Conservation (phyloP, 2,888 invertebrate genomes). For the Heliconius cydno region DNA sequence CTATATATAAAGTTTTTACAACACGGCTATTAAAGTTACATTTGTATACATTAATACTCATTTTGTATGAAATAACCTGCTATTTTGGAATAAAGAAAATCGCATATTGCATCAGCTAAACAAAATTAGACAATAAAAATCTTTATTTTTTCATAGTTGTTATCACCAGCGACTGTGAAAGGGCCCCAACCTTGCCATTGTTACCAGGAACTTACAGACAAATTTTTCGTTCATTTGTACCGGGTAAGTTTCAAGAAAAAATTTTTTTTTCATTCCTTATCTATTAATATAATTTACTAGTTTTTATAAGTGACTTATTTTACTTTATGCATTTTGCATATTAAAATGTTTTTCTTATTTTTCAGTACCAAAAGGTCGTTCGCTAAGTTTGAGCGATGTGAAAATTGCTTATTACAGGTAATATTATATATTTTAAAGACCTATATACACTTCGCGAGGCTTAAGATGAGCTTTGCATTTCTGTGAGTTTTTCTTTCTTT, state of each 20-base stretch:
- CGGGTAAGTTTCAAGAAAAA: conserved; percentile 28
- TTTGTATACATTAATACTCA: too few relatives aligned
- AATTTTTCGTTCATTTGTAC: conserved; percentile 9
- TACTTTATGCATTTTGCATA: not conserved
- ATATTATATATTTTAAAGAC: not conserved
- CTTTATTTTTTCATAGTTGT: not conserved
- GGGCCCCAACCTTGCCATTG: not conserved
- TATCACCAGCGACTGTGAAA: conserved; percentile 1
- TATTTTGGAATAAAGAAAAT: too few relatives aligned
- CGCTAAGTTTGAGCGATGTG: conserved; percentile 19
- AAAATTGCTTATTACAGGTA: conserved; percentile 34
- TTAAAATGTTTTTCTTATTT: not conserved
- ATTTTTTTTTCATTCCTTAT: too few relatives aligned
- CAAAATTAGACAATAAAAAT: not conserved
- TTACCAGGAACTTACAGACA: conserved; percentile 21
- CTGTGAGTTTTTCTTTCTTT: too few relatives aligned
- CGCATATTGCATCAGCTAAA: not conserved
- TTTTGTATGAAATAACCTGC: too few relatives aligned
- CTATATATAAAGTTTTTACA: too few relatives aligned
- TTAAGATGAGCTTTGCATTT: too few relatives aligned
- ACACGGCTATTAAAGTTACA: too few relatives aligned
- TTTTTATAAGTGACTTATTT: too few relatives aligned
- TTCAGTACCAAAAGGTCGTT: conserved; percentile 37
- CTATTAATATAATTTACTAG: too few relatives aligned
- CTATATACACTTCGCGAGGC: too few relatives aligned